Base-by-base conservation (phyloP, 2,888 invertebrate species). In the Ariolimax columbianus region DNA sequence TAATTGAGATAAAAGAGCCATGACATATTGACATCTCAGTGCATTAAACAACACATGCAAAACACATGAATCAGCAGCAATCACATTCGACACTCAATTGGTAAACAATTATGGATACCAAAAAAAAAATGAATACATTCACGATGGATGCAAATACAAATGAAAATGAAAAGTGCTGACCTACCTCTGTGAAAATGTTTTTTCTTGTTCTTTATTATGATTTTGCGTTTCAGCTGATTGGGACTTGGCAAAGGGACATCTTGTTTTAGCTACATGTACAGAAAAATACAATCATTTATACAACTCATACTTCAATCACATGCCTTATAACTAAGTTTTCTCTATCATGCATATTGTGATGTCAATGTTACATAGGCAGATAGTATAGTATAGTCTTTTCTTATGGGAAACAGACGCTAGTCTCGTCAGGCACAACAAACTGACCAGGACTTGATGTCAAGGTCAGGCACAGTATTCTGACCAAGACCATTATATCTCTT, bases 161-260 rank as follows among this genome's bases (percentile, higher is more conserved):
- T 11, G 14, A 73, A 30, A n/a, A 47, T 4, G 33, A 66, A 43
- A 73, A 23, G n/a, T n/a, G 1, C 23, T 70, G 23, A 70, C 36
- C 43, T 90, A 90, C 89, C 90, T 91, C 92, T 88, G 87, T 93
- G 92, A 38, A 91, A 90, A 90, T 93, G 93, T 87, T 92, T 91
- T 89, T 94, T 94, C 95, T 98, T 98, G 94, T 99, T 99, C 95
- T 99, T 99, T 90, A 99, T 98, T 89, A 99, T 97, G 90, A 99
- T 98, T 95, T 98, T 98, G 89, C 97, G 95, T 88, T 96, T 96
- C 84, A 99, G 95, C 86, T 96, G 92, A 63, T 96, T 96, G 0
- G 98, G 98, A 82, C 98, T 97, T 66, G 98, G 98, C 89, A 99
- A 95, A 87, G 97, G 96, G 91, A 96, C 95, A 94, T 97, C 97